Evolutionary conservation across 30 jellyfish, hydroid and myxozoan species (phyloP).

Genomic region (Pelagia noctiluca): DNA sequence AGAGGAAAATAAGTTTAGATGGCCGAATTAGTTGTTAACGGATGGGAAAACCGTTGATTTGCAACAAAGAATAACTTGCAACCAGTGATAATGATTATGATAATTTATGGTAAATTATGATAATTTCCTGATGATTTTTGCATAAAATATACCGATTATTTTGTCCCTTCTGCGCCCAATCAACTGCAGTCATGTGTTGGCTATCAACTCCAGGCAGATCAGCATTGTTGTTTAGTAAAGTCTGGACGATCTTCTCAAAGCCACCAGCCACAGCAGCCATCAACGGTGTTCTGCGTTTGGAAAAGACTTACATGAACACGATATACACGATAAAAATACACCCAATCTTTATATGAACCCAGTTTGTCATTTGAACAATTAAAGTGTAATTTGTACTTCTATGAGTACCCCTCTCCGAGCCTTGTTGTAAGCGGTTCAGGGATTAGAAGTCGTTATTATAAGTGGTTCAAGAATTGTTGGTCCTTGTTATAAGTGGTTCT

Average conservation of each 20-base stretch:
- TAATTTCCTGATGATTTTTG: too few relatives aligned
- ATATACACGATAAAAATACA: neutral
- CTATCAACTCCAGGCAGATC: neutral
- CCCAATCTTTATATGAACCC: neutral
- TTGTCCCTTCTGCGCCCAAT: conserved; percentile 2
- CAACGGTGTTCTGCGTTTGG: conserved; percentile 9
- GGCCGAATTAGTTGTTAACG: too few relatives aligned
- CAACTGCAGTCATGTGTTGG: neutral
- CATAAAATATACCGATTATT: neutral
- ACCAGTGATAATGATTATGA: too few relatives aligned
- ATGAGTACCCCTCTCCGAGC: neutral
- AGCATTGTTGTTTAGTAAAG: neutral
- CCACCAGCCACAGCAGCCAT: conserved; percentile 12
- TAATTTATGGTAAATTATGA: too few relatives aligned
- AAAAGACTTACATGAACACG: too few relatives aligned
- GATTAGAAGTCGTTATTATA: neutral
- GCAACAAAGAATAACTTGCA: too few relatives aligned
- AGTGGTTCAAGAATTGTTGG: too few relatives aligned
- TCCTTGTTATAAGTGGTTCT: too few relatives aligned
- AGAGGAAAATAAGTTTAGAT: too few relatives aligned
- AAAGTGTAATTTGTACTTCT: too few relatives aligned
- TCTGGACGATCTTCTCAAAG: neutral
- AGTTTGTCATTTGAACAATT: too few relatives aligned
- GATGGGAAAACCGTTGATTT: too few relatives aligned
- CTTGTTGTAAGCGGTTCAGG: neutral